Evolutionary conservation across 2,797 vertebrate genomes (phyloP).

Genomic region (Sebastes steindachneri): DNA sequence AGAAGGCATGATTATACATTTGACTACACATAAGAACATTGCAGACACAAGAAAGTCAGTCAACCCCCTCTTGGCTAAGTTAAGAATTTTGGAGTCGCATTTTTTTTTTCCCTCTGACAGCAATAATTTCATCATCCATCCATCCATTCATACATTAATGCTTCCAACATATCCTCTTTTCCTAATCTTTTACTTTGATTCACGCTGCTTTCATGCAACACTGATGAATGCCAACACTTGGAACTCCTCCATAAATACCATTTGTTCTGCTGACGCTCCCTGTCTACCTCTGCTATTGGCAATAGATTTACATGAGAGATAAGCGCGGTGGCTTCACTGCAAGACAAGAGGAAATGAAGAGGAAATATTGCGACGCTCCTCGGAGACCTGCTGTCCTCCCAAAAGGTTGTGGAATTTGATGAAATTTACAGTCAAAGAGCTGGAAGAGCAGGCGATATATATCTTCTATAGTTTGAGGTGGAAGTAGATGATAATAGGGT

Average conservation of each 20-base stretch:
- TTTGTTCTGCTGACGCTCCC: background rate
- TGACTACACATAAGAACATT: background rate
- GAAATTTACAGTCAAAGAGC: conserved; percentile 44
- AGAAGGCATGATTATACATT: background rate
- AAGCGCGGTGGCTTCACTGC: conserved; percentile 19
- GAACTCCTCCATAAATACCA: background rate
- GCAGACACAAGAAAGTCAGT: background rate
- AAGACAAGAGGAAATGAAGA: conserved; percentile 37
- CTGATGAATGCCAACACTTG: background rate
- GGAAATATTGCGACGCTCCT: conserved; percentile 33
- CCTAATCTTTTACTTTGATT: background rate
- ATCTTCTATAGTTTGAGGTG: background rate
- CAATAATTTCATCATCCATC: background rate
- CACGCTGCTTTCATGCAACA: background rate
- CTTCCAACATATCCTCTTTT: background rate
- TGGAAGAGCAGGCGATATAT: conserved; percentile 10
- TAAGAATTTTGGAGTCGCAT: background rate
- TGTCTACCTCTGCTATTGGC: background rate
- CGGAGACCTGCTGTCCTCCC: conserved; percentile 19
- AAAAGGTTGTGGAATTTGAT: conserved; percentile 34
- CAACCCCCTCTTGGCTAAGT: background rate
- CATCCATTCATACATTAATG: background rate
- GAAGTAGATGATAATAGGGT: conserved; percentile 20
- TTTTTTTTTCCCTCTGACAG: background rate
- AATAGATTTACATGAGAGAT: conserved; percentile 11